Percentiles rank a stretch among this genome's conserved stretches.
Evolutionary conservation across 2,888 invertebrate species (phyloP).

Genomic region (Smittia aterrima): DNA sequence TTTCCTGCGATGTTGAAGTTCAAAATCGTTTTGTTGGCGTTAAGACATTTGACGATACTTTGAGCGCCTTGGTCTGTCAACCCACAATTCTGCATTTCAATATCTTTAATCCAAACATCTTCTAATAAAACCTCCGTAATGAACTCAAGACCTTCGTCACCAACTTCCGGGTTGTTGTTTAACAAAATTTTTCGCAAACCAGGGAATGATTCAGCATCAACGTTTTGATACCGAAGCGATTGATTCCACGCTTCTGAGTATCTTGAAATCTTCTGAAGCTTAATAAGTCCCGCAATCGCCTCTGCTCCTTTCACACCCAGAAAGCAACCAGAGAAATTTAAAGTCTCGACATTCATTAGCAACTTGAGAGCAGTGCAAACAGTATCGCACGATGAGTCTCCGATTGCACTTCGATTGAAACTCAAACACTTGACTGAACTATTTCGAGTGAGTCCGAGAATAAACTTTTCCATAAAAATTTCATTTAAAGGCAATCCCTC

Average conservation of each 20-base stretch:
- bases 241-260: constrained; percentile 81
- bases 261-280: constrained; percentile 68
- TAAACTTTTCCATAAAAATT: constrained; percentile 63
- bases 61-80: constrained; percentile 62
- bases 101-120: constrained; percentile 76
- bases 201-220: constrained; percentile 69
- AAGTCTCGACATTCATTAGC: constrained; percentile 64
- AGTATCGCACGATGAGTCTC: constrained; percentile 69
- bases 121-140: constrained; percentile 70
- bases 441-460: constrained; percentile 62
- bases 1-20: constrained; percentile 69
- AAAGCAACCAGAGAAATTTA: constrained; percentile 70
- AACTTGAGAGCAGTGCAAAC: constrained; percentile 67
- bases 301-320: constrained; percentile 63
- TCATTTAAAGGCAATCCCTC: constrained; percentile 70
- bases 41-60: constrained; percentile 60
- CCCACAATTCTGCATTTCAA: constrained; percentile 75
- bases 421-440: constrained; percentile 66
- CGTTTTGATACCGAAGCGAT: constrained; percentile 72
- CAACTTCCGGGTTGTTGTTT: constrained; percentile 67
- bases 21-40: constrained; percentile 64
- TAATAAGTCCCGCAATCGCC: constrained; percentile 65
- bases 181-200: constrained; percentile 69
- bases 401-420: constrained; percentile 66
- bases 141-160: constrained; percentile 62